phyloP scores from a whole-genome alignment of 2,797 vertebrate species.

The Notolabrus celidotus region DNA sequence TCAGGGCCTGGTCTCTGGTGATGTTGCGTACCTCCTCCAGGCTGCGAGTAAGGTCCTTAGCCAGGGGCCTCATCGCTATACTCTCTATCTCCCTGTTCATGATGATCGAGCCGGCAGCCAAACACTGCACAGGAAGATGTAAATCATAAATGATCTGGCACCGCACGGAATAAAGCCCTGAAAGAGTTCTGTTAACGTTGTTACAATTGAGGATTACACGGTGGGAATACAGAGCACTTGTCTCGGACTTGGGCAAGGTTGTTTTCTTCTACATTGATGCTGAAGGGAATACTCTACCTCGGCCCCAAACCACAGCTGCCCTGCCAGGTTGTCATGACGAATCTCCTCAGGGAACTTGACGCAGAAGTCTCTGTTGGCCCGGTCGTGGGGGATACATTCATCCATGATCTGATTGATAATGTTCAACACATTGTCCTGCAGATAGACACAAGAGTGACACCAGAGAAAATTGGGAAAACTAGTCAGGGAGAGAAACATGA shows the following conservation, averaged over 20 bases:
- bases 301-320: constrained; percentile 98
- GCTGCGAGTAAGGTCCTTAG: constrained; percentile 95
- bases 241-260: constrained; percentile 15
- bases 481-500: constrained; percentile 16
- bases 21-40: constrained; percentile 95
- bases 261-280: constrained; percentile 49
- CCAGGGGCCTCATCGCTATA: constrained; percentile 97
- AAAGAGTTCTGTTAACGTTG: neutral
- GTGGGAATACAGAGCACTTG: constrained; percentile 3
- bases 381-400: constrained; percentile 94
- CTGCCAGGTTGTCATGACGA: constrained; percentile 98
- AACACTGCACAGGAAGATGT: constrained; percentile 84
- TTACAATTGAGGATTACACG: neutral
- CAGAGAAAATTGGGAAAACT: constrained; percentile 49
- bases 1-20: constrained; percentile 95
- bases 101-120: constrained; percentile 98
- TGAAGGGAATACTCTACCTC: constrained; percentile 87
- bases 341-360: constrained; percentile 99
- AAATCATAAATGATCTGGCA: constrained; percentile 4
- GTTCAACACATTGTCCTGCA: constrained; percentile 96
- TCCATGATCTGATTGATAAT: constrained; percentile 99
- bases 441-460: constrained; percentile 56
- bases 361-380: constrained; percentile 96
- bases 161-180: constrained; percentile 3
- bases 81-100: constrained; percentile 99